These are phyloP conservation scores for Papilio dardanus DNA, from an alignment of 1,140 invertebrate species.

Conservation along the genomic window DNA sequence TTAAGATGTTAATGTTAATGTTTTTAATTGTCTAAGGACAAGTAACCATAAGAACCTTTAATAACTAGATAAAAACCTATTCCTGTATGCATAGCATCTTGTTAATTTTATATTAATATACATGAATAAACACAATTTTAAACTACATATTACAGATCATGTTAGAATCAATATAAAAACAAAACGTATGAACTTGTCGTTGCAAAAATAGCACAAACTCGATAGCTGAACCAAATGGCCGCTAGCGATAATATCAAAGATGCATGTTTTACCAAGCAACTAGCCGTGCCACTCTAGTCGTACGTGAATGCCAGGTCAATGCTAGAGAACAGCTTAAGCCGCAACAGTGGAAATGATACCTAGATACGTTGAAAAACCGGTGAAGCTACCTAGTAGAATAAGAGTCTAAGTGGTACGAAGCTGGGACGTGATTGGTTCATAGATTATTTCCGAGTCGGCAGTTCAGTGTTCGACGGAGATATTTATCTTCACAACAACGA, in stretches of 20 bases:
- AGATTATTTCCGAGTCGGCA: constrained; percentile 39
- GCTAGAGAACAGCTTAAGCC: neutral
- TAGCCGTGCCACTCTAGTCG: neutral
- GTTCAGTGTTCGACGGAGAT: constrained; percentile 7
- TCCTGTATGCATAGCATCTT: neutral
- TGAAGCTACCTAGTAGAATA: neutral
- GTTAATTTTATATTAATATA: neutral
- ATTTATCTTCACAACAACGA: constrained; percentile 44
- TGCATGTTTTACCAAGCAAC: neutral
- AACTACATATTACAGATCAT: neutral
- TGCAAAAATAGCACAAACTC: constrained; percentile 23
- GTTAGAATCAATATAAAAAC: constrained; percentile 23
- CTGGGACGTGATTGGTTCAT: constrained; percentile 27
- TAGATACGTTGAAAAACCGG: neutral
- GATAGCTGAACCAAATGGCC: constrained; percentile 17
- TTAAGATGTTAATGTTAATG: too few relatives aligned
- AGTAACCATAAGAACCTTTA: neutral
- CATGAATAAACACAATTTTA: neutral
- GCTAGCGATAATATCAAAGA: constrained; percentile 15
- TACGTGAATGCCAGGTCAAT: too few relatives aligned
- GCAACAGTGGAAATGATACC: neutral
- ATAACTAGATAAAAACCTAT: neutral
- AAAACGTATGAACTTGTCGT: constrained; percentile 12
- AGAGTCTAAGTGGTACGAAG: neutral
- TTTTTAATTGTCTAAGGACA: too few relatives aligned